phyloP scores from a whole-genome alignment of 2,888 invertebrate species.

The Altica lythri region DNA sequence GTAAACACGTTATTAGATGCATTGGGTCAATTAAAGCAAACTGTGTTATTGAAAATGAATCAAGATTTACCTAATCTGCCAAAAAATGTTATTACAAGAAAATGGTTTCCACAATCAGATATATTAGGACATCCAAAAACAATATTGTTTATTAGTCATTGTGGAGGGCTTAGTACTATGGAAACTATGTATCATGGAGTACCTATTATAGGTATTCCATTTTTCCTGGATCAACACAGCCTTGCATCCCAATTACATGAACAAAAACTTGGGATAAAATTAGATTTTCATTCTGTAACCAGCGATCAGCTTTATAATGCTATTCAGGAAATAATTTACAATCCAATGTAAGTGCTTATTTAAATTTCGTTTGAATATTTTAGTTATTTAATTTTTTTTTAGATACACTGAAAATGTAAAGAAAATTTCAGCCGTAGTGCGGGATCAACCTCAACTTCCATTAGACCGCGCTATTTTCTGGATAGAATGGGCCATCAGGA shows the following conservation, averaged over 20 bases:
- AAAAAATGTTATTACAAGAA: constrained; percentile 51
- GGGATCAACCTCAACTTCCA: constrained; percentile 33
- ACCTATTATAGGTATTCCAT: constrained; percentile 42
- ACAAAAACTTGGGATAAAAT: constrained; percentile 39
- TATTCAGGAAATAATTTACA: constrained; percentile 37
- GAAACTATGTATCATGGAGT: constrained; percentile 40
- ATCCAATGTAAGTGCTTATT: constrained; percentile 42
- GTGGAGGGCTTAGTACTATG: constrained; percentile 40
- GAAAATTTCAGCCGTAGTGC: constrained; percentile 30
- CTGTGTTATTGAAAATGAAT: constrained; percentile 56
- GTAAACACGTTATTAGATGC: constrained; percentile 46
- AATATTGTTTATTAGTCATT: constrained; percentile 39
- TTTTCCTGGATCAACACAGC: constrained; percentile 40
- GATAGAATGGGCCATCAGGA: constrained; percentile 36
- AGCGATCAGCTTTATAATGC: constrained; percentile 32
- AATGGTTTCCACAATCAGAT: constrained; percentile 58
- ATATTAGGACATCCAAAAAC: constrained; percentile 36
- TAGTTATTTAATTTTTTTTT: constrained; percentile 10
- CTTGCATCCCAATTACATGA: constrained; percentile 44
- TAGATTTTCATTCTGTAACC: constrained; percentile 40
- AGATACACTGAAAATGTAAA: constrained; percentile 35
- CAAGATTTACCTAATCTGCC: constrained; percentile 47
- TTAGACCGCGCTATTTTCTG: constrained; percentile 36
- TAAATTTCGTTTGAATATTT: too few relatives aligned
- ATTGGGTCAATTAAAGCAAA: constrained; percentile 51